phyloP scores from a whole-genome alignment of 2,797 vertebrate species.

The Hafferia zeledoni region DNA sequence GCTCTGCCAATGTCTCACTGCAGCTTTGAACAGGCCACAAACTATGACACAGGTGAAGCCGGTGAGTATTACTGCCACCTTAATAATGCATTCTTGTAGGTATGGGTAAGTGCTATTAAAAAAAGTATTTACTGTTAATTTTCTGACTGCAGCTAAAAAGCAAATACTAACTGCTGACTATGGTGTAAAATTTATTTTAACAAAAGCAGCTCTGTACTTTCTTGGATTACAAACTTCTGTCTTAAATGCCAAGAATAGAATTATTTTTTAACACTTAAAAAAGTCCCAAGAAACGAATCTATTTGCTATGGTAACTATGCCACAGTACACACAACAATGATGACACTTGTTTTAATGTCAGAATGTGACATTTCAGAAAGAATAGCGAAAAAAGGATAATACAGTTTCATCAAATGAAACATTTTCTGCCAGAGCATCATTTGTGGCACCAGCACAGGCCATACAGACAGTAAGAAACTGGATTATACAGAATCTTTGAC shows the following conservation, averaged over 20 bases:
- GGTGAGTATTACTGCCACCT: background rate
- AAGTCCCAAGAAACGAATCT: background rate
- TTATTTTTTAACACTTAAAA: background rate
- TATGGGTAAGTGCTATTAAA: background rate
- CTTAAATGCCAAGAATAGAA: background rate
- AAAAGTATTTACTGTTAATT: background rate
- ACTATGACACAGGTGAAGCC: background rate
- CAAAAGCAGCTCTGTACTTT: background rate
- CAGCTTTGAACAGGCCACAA: background rate
- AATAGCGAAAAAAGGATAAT: background rate
- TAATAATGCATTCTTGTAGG: background rate
- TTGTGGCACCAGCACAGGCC: background rate
- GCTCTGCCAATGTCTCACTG: background rate
- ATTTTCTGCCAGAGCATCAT: background rate
- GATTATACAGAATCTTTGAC: background rate
- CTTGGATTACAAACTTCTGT: background rate
- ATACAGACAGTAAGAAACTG: background rate
- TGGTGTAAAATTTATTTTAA: background rate
- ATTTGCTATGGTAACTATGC: background rate
- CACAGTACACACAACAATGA: background rate
- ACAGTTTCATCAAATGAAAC: background rate
- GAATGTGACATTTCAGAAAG: conserved; percentile 25
- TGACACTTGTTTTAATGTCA: conserved; percentile 13
- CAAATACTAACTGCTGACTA: background rate
- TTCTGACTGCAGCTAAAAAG: background rate